These are phyloP conservation scores for Heliconius ethilla DNA, from an alignment of 2,888 invertebrate species.

Conservation along the genomic window DNA sequence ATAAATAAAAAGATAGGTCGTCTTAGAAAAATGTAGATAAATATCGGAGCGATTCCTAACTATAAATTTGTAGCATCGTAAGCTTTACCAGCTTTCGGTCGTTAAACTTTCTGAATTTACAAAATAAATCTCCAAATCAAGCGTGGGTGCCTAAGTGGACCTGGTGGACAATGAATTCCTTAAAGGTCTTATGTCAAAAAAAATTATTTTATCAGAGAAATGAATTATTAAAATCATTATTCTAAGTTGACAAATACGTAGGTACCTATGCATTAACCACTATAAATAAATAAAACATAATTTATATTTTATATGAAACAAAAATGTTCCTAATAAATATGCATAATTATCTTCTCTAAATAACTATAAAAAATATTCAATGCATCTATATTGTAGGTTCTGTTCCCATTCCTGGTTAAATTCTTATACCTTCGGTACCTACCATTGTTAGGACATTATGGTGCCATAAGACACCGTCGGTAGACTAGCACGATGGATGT, in stretches of 20 bases:
- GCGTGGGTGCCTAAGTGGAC: constrained; percentile 41
- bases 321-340: too few relatives aligned
- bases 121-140: constrained; percentile 43
- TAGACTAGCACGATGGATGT: too few relatives aligned
- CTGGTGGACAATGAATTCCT: constrained; percentile 25
- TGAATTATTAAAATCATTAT: background rate
- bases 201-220: constrained; percentile 21
- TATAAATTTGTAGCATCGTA: background rate
- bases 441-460: too few relatives aligned
- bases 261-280: background rate
- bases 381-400: too few relatives aligned
- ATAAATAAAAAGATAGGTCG: too few relatives aligned
- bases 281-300: background rate
- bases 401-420: too few relatives aligned
- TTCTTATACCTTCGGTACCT: too few relatives aligned
- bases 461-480: too few relatives aligned
- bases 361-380: too few relatives aligned
- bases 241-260: background rate
- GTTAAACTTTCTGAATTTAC: constrained; percentile 43
- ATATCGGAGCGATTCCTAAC: background rate
- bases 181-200: constrained; percentile 29
- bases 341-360: too few relatives aligned
- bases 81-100: constrained; percentile 39
- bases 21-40: background rate
- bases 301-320: too few relatives aligned